Evolutionary conservation across 2,797 vertebrate genomes (phyloP).

Genomic region (Yasuhikotakia modesta): DNA sequence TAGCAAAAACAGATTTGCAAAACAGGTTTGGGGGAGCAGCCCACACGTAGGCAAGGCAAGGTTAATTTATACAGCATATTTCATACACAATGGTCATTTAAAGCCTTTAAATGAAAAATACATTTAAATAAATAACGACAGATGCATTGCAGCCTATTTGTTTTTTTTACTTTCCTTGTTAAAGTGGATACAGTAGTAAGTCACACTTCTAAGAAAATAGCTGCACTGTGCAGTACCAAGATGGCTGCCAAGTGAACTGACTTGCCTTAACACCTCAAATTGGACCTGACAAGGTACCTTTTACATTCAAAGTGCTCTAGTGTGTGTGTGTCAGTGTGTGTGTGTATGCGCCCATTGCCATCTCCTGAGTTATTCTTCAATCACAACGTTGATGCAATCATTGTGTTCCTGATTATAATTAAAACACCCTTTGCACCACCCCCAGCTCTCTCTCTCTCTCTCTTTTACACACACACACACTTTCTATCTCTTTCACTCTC

Average conservation of each 20-base stretch:
- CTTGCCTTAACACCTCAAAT: not conserved
- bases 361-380: conserved; percentile 61
- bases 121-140: too few species aligned
- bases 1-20: not conserved
- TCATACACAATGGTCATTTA: too few species aligned
- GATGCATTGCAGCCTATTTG: too few species aligned
- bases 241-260: not conserved
- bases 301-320: conserved; percentile 37
- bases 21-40: not conserved
- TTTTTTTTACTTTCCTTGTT: not conserved
- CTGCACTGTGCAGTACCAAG: not conserved
- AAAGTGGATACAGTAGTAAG: not conserved
- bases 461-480: not conserved
- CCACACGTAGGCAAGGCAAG: not conserved
- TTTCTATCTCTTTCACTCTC: not conserved
- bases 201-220: not conserved
- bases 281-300: conserved; percentile 4
- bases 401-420: conserved; percentile 67
- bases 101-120: too few species aligned
- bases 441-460: not conserved
- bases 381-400: conserved; percentile 68
- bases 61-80: too few species aligned
- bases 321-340: conserved; percentile 56
- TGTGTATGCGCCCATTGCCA: conserved; percentile 44
- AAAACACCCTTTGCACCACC: conserved; percentile 62